Evolutionary conservation across 2,888 invertebrate species (phyloP).

Genomic region (Lithophane semibrunnea): DNA sequence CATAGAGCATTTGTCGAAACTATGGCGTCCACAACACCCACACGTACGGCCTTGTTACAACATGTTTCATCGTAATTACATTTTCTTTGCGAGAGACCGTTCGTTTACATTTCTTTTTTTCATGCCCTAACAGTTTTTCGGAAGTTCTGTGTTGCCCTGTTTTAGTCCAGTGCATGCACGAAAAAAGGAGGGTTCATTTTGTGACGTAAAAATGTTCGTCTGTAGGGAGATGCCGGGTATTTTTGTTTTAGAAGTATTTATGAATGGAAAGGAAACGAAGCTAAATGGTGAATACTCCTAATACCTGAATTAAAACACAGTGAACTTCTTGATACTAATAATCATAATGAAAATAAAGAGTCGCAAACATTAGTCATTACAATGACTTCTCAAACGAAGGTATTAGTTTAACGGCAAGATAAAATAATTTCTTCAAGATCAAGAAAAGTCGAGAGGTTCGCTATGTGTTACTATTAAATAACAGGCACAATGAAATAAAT

Average conservation of each 20-base stretch:
- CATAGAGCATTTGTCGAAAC: constrained; percentile 67
- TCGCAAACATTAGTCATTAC: too few species aligned
- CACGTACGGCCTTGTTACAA: constrained; percentile 60
- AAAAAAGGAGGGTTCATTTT: constrained; percentile 42
- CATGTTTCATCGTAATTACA: constrained; percentile 74
- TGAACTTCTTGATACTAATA: too few species aligned
- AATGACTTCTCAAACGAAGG: too few species aligned
- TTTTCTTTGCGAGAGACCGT: constrained; percentile 71
- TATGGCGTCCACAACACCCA: constrained; percentile 55
- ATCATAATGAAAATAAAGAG: too few species aligned
- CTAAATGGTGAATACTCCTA: not conserved
- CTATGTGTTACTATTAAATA: too few species aligned
- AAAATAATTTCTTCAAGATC: too few species aligned
- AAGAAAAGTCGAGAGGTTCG: too few species aligned
- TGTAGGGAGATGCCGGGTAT: constrained; percentile 15
- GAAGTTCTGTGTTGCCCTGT: constrained; percentile 35
- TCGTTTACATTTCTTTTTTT: constrained; percentile 54
- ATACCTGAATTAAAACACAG: not conserved
- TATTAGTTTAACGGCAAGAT: too few species aligned
- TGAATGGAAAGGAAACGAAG: constrained; percentile 23
- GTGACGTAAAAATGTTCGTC: constrained; percentile 23
- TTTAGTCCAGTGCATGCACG: constrained; percentile 40
- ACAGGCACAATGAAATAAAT: too few species aligned
- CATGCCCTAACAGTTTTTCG: constrained; percentile 53
- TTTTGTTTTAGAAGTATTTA: constrained; percentile 17